These are phyloP conservation scores for Chymomyza caudatula DNA, from an alignment of 2,888 invertebrate genomes.

Conservation along the genomic window DNA sequence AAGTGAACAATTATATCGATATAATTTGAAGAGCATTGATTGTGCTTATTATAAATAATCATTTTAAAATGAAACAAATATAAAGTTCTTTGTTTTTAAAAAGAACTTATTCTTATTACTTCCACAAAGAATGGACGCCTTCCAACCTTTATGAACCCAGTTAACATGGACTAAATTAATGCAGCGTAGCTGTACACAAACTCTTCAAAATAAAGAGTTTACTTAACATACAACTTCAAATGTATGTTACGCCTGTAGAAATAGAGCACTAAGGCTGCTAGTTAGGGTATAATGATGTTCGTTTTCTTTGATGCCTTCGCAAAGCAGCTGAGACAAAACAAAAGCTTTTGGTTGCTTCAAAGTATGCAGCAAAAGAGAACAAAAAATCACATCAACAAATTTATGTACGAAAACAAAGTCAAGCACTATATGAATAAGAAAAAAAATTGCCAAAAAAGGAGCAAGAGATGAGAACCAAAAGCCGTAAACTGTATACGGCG, in stretches of 20 bases:
- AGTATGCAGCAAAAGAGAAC: neutral
- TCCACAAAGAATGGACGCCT: too few species aligned
- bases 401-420: slow-evolving; percentile 68
- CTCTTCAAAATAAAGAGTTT: too few species aligned
- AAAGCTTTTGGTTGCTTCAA: slow-evolving; percentile 4
- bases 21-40: too few species aligned
- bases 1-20: too few species aligned
- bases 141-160: too few species aligned
- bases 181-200: too few species aligned
- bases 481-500: neutral
- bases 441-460: neutral
- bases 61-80: too few species aligned
- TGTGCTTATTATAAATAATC: too few species aligned
- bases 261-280: neutral
- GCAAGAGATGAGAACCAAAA: neutral
- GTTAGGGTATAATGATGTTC: neutral
- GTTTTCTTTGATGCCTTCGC: neutral
- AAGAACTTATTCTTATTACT: too few species aligned
- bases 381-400: slow-evolving; percentile 28
- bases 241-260: neutral
- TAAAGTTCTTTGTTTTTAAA: too few species aligned
- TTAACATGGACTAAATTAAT: too few species aligned
- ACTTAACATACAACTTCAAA: too few species aligned
- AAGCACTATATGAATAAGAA: slow-evolving; percentile 43
- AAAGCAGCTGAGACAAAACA: slow-evolving; percentile 1